Evolutionary conservation across 2,888 invertebrate genomes (phyloP), one percentile per base, ranked within the genome.

Genomic region (Eupithecia insigniata): DNA sequence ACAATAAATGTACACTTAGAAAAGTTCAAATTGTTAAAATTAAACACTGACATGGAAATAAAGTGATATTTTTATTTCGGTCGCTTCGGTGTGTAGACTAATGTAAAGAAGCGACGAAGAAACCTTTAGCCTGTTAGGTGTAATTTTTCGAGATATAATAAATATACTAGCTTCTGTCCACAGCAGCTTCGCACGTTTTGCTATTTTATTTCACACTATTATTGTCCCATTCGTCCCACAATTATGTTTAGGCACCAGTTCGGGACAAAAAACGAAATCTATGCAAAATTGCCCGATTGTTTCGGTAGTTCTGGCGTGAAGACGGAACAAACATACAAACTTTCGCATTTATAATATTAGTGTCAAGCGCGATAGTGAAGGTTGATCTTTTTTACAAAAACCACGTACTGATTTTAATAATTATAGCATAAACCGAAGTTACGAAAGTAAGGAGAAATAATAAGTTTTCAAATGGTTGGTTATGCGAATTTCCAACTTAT

Each of bases 401-500:
- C 7, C 12, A 28, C 28, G 26, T 28, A 28, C 58, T 1, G 0
- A 58, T 26, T 26, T 7, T n/a, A 5, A 14, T 36, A 14, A 14
- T 5, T 6, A 39, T 18, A 58, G 26, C 28, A 58, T 28, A 51
- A 18, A 30, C 30, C 7, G 4, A 60, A 30, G 12, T 60, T 60
- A 30, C 30, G 18, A 30, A 60, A 60, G 30, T 30, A 60, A 60
- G 8, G 8, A 22, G 46, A 51, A 22, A 51, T 51, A 10, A n/a
- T 51, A 51, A 51, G 46, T 51, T 46, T 51, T 22, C 22, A 30
- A 18, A 60, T 30, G 60, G 60, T 60, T 60, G 60, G 60, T 65
- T 28, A 55, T 65, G 30, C 43, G 10, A 71, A 67, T 43, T 67
- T 62, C 67, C 0, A n/a, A 61, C 68, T 30, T 6, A n/a, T n/a